Evolutionary conservation across 2,888 invertebrate genomes (phyloP).

Genomic region (Flexamia atlantica): DNA sequence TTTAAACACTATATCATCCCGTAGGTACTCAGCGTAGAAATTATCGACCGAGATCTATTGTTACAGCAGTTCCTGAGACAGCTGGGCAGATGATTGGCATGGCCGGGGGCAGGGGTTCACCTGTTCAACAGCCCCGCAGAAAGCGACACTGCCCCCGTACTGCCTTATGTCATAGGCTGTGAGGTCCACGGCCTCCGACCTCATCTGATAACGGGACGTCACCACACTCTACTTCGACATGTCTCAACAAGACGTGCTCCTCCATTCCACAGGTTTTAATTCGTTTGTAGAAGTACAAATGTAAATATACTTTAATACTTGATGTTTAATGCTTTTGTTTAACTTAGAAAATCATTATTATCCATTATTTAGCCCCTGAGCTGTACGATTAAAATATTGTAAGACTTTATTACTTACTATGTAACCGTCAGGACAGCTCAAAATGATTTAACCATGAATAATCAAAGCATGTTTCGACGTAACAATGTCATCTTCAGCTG

Average conservation of each 20-base stretch:
- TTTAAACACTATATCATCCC: background rate
- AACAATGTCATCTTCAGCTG: no score
- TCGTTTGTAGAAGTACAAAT: no score
- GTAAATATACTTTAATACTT: no score
- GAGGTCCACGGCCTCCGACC: constrained; percentile 2
- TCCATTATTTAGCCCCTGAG: no score
- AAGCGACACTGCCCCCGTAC: background rate
- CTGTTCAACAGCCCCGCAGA: constrained; percentile 23
- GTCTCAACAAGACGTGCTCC: background rate
- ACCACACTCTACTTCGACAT: constrained; percentile 18
- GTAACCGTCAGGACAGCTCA: no score
- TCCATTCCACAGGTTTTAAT: constrained; percentile 2
- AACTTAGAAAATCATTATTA: no score
- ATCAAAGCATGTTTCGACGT: no score
- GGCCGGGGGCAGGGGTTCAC: background rate
- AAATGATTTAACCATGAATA: no score
- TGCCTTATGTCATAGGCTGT: background rate
- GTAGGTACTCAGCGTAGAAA: background rate
- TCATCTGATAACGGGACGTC: background rate
- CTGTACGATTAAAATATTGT: no score
- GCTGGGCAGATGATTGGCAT: background rate
- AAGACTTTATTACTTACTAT: no score
- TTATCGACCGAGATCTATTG: background rate
- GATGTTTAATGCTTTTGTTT: no score
- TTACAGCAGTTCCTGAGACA: constrained; percentile 21